These are phyloP conservation scores for Eulacestoma nigropectus DNA, from an alignment of 2,113 vertebrate genomes.

Conservation along the genomic window DNA sequence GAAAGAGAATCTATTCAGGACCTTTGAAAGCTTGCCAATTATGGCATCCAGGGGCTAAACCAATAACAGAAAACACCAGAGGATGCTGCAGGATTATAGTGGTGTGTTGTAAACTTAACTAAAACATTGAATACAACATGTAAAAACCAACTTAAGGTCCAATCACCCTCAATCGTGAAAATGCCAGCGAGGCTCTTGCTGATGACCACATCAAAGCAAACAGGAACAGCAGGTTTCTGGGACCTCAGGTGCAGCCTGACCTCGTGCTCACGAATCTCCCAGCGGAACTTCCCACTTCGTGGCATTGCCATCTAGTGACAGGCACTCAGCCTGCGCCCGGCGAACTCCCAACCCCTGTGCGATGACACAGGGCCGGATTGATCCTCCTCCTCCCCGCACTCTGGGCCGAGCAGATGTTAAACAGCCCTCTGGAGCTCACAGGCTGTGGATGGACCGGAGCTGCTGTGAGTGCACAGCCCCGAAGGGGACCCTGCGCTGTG, in stretches of 20 bases:
- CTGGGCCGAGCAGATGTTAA: neutral
- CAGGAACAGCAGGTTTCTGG: neutral
- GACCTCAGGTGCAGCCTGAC: neutral
- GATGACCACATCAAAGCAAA: neutral
- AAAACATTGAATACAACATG: neutral
- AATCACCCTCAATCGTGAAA: neutral
- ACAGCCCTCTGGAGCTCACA: accelerated
- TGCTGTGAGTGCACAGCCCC: neutral
- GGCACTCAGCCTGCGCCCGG: neutral
- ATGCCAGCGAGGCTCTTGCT: neutral
- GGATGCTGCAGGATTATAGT: neutral
- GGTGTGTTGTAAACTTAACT: neutral
- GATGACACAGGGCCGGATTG: neutral
- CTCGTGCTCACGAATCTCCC: accelerated
- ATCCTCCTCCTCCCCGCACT: neutral
- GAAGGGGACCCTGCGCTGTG: accelerated
- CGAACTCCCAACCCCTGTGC: accelerated
- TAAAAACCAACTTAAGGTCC: neutral
- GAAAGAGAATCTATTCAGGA: slow-evolving; percentile 1
- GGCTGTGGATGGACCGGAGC: accelerated
- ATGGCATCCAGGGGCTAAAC: neutral
- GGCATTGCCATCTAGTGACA: slow-evolving; percentile 45
- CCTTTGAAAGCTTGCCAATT: slow-evolving; percentile 1
- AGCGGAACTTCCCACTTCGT: neutral
- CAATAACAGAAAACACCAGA: neutral